phyloP scores from a whole-genome alignment of 2,888 invertebrate species.

The Andrena flavipes region DNA sequence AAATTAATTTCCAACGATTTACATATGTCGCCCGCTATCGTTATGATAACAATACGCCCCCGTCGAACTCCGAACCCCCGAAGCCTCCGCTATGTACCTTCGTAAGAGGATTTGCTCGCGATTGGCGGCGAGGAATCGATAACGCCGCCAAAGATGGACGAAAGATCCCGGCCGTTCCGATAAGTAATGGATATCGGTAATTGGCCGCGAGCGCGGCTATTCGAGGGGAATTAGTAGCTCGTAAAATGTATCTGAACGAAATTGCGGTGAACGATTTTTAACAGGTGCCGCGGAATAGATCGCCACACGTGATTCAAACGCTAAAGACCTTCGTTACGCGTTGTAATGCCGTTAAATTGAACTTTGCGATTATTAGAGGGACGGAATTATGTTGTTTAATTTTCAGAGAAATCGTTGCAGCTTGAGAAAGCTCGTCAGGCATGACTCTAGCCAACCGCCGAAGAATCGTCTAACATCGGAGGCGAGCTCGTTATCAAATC shows the following conservation, averaged over 20 bases:
- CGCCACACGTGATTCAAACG: constrained; percentile 1
- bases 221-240: constrained; percentile 25
- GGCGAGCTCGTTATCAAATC: constrained; percentile 64
- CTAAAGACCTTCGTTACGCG: not conserved
- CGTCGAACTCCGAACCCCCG: constrained; percentile 15
- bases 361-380: not conserved
- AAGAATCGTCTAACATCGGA: constrained; percentile 21
- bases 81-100: constrained; percentile 6
- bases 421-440: not conserved
- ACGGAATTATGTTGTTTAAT: not conserved
- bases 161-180: constrained; percentile 38
- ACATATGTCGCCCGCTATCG: constrained; percentile 71
- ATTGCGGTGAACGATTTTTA: constrained; percentile 32
- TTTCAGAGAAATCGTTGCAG: not conserved
- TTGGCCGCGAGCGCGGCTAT: constrained; percentile 37
- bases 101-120: constrained; percentile 69
- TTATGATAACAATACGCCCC: constrained; percentile 70
- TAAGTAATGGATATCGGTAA: constrained; percentile 54
- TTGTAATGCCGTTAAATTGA: not conserved
- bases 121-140: constrained; percentile 62
- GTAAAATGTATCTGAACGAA: constrained; percentile 24
- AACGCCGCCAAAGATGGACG: constrained; percentile 37
- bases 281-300: not conserved
- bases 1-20: constrained; percentile 76
- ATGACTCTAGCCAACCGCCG: constrained; percentile 9